Base-by-base conservation (phyloP, 2,797 vertebrate genomes). In the Schizopygopsis malacanthus region DNA sequence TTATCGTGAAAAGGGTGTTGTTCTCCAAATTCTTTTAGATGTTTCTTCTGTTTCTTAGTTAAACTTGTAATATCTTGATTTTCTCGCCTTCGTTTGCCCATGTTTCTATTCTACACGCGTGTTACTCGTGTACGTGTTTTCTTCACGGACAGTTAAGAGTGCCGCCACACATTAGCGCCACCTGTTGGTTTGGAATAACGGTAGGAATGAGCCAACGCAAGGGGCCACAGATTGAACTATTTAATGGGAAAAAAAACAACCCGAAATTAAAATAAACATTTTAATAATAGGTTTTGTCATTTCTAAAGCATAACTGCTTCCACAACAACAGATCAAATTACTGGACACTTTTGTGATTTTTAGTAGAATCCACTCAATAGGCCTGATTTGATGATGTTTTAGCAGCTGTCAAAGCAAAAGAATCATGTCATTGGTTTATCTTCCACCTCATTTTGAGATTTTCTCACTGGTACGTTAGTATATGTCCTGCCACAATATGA, bases 11-110 rank as follows among this genome's bases (percentile, higher is more conserved):
- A 97, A 0, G 98, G 98, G 78, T 99, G 98, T 87, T 97, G 94
- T 92, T 99, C 98, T 92, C 98, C 98, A 84, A 98, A 99, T 16
- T 99, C 97, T 82, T 96, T 95, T 4, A 99, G 89, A n/a, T 99
- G 98, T 88, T 95, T 96, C 93, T 96, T 98, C 90, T 98, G 97
- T 91, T 96, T 98, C 90, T 98, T 99, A 28, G 92, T 96, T 85
- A 99, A 91, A 79, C n/a, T 88, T 0, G 78, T 93, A 71, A 96
- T 89, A 86, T 94, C 70, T 25, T 92, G 92, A 0, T 91, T 94
- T 65, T 89, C 94, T 45, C 90, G 90, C 47, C 92, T 94, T 63
- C 95, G 95, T 87, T 97, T 99, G 1, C 97, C 97, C 98, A 99
- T 99, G 47, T 85, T 84, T 39, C 16, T n/a, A 79, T 79, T 28